Conservation (phyloP, 53 echinoderm and acorn worm species). For the Zoroaster sp. region DNA sequence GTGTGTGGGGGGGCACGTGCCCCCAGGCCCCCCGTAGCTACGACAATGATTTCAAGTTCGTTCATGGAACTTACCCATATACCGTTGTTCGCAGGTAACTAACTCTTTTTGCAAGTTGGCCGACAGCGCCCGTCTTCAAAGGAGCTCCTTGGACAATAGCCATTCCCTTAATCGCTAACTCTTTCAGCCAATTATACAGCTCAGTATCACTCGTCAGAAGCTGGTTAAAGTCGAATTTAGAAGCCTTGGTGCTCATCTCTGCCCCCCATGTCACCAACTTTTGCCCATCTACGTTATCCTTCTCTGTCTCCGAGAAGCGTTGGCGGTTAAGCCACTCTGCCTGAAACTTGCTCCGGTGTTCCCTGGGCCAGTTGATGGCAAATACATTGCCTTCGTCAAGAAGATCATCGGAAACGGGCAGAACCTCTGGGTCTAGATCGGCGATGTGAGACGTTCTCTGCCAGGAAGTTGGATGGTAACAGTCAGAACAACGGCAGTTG, state of each 20-base stretch:
- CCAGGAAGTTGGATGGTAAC: slow-evolving; percentile 54
- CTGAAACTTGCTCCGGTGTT: slow-evolving; percentile 5
- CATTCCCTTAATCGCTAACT: background rate
- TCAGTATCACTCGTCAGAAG: slow-evolving; percentile 30
- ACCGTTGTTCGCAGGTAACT: slow-evolving; percentile 7
- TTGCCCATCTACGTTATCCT: slow-evolving; percentile 34
- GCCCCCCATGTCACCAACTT: slow-evolving; percentile 41
- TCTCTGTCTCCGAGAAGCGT: slow-evolving; percentile 28
- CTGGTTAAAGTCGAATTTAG: slow-evolving; percentile 41
- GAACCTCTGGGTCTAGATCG: slow-evolving; percentile 58
- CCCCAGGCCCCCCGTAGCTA: too few relatives aligned
- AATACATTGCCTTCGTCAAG: slow-evolving; percentile 7
- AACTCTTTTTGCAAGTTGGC: slow-evolving; percentile 16
- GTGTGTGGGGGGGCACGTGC: too few relatives aligned
- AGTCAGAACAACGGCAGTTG: slow-evolving; percentile 71
- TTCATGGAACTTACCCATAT: slow-evolving; percentile 21
- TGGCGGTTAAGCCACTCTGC: slow-evolving; percentile 24
- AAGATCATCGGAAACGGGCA: slow-evolving; percentile 1
- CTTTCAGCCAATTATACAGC: slow-evolving; percentile 40
- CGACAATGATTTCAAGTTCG: too few relatives aligned
- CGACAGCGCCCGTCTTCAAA: background rate
- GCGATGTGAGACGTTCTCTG: slow-evolving; percentile 30
- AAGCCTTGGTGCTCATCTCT: slow-evolving; percentile 25
- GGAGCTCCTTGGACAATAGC: slow-evolving; percentile 27
- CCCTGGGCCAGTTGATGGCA: slow-evolving; percentile 25